Evolutionary conservation across 2,888 invertebrate species (phyloP).

Genomic region (Sesia bembeciformis): DNA sequence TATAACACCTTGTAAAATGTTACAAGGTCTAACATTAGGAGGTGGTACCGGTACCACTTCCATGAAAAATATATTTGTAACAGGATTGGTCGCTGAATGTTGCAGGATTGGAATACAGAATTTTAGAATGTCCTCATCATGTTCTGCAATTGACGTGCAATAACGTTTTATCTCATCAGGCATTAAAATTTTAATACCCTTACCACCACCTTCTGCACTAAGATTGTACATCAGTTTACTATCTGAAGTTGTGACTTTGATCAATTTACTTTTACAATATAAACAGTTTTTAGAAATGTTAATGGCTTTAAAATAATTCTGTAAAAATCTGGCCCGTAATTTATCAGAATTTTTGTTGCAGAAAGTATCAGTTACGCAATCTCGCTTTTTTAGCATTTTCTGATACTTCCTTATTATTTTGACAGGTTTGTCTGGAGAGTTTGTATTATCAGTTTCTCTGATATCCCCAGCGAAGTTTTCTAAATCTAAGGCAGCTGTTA

Average conservation of each 20-base stretch:
- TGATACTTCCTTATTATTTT: constrained; percentile 54
- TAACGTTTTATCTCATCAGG: constrained; percentile 80
- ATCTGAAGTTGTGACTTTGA: constrained; percentile 74
- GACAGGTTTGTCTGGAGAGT: constrained; percentile 52
- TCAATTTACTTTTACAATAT: constrained; percentile 65
- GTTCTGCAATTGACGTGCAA: constrained; percentile 80
- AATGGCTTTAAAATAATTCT: constrained; percentile 56
- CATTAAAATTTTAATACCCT: constrained; percentile 70
- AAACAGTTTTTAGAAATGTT: constrained; percentile 65
- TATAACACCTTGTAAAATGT: constrained; percentile 76
- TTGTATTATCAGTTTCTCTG: constrained; percentile 29
- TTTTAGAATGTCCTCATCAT: constrained; percentile 80
- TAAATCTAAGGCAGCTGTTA: constrained; percentile 82
- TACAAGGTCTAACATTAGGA: constrained; percentile 86
- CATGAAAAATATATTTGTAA: constrained; percentile 91
- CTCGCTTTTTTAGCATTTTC: constrained; percentile 40
- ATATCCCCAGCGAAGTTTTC: constrained; percentile 55
- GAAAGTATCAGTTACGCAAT: constrained; percentile 39
- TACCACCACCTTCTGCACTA: constrained; percentile 30
- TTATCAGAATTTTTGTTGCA: constrained; percentile 66
- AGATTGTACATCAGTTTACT: constrained; percentile 75
- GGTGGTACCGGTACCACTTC: constrained; percentile 90
- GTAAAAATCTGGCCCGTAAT: constrained; percentile 56
- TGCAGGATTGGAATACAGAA: constrained; percentile 82
- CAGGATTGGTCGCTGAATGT: constrained; percentile 59